Percentiles rank a stretch among this genome's conserved stretches.
Evolutionary conservation across 2,888 invertebrate species (phyloP).

Genomic region (Cataglyphis albicans): DNA sequence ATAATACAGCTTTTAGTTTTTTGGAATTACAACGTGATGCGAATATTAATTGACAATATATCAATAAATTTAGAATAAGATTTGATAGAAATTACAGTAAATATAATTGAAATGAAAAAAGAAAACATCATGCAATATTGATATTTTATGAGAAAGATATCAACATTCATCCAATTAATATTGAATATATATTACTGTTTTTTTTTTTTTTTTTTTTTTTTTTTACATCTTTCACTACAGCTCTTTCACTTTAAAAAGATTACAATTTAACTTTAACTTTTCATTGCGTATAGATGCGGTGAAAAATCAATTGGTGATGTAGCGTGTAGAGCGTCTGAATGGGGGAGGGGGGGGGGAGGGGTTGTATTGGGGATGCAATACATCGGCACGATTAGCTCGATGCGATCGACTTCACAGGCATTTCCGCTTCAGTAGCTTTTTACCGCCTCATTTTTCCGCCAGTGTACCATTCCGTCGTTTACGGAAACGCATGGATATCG

Average conservation of each 20-base stretch:
- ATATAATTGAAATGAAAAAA: not conserved
- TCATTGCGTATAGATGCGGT: not conserved
- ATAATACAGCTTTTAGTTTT: not conserved
- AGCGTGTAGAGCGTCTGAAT: not conserved
- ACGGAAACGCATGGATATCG: constrained; percentile 31
- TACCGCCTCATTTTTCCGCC: constrained; percentile 32
- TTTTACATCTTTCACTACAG: too few relatives aligned
- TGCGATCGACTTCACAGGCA: constrained; percentile 21
- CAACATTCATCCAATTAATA: not conserved
- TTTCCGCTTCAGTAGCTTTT: constrained; percentile 31
- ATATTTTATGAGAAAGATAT: not conserved
- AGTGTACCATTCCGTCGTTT: constrained; percentile 20
- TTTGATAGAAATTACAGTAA: not conserved
- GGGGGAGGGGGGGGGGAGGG: too few relatives aligned
- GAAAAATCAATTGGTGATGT: constrained; percentile 9
- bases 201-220: not conserved
- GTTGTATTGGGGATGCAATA: not conserved
- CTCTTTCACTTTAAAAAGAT: not conserved
- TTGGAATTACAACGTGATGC: not conserved
- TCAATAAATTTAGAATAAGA: not conserved
- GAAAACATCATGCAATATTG: not conserved
- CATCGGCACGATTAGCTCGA: constrained; percentile 19
- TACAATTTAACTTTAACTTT: too few relatives aligned
- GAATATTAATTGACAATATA: not conserved
- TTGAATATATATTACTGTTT: not conserved